A percentile compares a stretch with the other conserved stretches of the same genome.
These are phyloP conservation scores for Pimephales promelas DNA, from an alignment of 2,113 vertebrate genomes.

Conservation along the genomic window DNA sequence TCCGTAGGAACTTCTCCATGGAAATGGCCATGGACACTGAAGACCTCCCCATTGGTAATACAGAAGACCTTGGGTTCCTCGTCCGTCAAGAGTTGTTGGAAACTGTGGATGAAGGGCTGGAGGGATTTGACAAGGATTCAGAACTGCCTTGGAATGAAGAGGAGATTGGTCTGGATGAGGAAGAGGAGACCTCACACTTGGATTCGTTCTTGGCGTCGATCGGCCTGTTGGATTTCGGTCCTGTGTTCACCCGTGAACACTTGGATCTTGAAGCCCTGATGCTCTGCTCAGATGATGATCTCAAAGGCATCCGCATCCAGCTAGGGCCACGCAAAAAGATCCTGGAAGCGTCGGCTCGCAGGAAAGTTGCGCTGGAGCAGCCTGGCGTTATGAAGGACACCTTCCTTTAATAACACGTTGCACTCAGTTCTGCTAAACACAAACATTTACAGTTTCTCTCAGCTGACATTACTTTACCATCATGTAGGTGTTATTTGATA, in stretches of 20 bases:
- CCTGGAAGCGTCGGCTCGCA: slow-evolving; percentile 81
- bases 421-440: not conserved
- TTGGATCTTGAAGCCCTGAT: slow-evolving; percentile 91
- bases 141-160: slow-evolving; percentile 85
- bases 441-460: slow-evolving; percentile 2
- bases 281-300: slow-evolving; percentile 94
- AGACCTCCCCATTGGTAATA: slow-evolving; percentile 65
- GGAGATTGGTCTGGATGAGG: slow-evolving; percentile 86
- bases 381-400: slow-evolving; percentile 82
- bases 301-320: slow-evolving; percentile 90
- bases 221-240: slow-evolving; percentile 83
- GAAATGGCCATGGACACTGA: slow-evolving; percentile 73
- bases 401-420: slow-evolving; percentile 71
- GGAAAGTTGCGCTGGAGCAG: slow-evolving; percentile 77
- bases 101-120: slow-evolving; percentile 57
- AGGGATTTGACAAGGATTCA: slow-evolving; percentile 49
- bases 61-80: slow-evolving; percentile 74
- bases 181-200: slow-evolving; percentile 82
- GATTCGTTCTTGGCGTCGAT: slow-evolving; percentile 87
- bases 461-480: not conserved
- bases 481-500: not conserved
- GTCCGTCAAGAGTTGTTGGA: slow-evolving; percentile 77
- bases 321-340: slow-evolving; percentile 96
- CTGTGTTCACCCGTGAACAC: slow-evolving; percentile 85
- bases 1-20: slow-evolving; percentile 79